phyloP scores from a whole-genome alignment of 2,888 invertebrate species.

The Mellilla xanthometata region DNA sequence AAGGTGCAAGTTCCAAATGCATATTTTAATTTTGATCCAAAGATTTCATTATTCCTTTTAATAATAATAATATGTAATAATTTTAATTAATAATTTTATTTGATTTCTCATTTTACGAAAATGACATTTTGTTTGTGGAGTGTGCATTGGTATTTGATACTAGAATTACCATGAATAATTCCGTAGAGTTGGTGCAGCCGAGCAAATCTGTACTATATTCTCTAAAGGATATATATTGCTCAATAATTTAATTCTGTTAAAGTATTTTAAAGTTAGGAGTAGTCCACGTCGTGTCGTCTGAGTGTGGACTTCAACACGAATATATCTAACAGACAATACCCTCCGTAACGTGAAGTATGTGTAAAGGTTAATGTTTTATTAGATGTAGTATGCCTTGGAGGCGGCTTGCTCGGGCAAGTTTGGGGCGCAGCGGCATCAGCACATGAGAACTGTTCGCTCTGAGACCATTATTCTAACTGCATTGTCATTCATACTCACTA shows the following conservation, averaged over 20 bases:
- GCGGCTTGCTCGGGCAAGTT: constrained; percentile 61
- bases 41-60: constrained; percentile 71
- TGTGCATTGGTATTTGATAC: constrained; percentile 78
- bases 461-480: constrained; percentile 58
- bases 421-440: constrained; percentile 60
- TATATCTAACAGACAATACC: constrained; percentile 82
- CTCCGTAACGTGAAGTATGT: constrained; percentile 73
- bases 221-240: constrained; percentile 80
- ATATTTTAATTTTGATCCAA: constrained; percentile 79
- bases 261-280: constrained; percentile 75
- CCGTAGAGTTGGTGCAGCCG: constrained; percentile 80
- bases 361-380: constrained; percentile 72
- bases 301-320: constrained; percentile 68
- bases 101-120: constrained; percentile 60
- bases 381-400: constrained; percentile 75
- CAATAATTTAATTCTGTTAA: constrained; percentile 80
- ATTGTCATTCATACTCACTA: constrained; percentile 27
- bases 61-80: constrained; percentile 37
- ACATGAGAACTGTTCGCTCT: constrained; percentile 47
- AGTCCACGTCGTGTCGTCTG: constrained; percentile 71
- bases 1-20: constrained; percentile 77
- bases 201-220: constrained; percentile 81
- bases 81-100: constrained; percentile 42
- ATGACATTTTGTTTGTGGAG: constrained; percentile 72
- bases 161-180: constrained; percentile 71